phyloP scores from a whole-genome alignment of 2,797 vertebrate species.

The Chelidonichthys spinosus region DNA sequence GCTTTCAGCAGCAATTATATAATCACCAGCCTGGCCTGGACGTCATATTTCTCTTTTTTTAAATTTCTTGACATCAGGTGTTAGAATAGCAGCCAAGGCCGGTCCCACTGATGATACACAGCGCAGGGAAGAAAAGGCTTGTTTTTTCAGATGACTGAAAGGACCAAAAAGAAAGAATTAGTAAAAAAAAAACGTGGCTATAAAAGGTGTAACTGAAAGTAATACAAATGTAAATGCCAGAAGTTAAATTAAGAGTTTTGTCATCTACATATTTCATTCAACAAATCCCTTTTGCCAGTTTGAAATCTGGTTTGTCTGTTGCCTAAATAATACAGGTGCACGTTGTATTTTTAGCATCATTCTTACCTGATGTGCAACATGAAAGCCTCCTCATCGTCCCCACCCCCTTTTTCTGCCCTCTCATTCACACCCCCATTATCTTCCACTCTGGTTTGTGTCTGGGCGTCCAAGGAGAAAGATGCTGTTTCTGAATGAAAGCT shows the following conservation, averaged over 20 bases:
- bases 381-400: slow-evolving; percentile 32
- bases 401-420: slow-evolving; percentile 6
- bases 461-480: slow-evolving; percentile 59
- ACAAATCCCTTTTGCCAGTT: slow-evolving; percentile 33
- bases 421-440: slow-evolving; percentile 57
- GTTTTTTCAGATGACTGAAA: slow-evolving; percentile 23
- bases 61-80: slow-evolving; percentile 62
- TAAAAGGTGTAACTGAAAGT: neutral
- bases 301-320: slow-evolving; percentile 47
- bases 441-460: slow-evolving; percentile 29
- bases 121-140: slow-evolving; percentile 3
- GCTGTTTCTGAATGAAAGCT: slow-evolving; percentile 80
- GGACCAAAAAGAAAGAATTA: slow-evolving; percentile 3
- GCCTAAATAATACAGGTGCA: slow-evolving; percentile 73
- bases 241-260: slow-evolving; percentile 11
- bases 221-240: neutral
- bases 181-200: slow-evolving; percentile 3
- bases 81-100: slow-evolving; percentile 35
- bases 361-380: slow-evolving; percentile 53
- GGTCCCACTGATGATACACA: slow-evolving; percentile 18
- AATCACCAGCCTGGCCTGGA: slow-evolving; percentile 62
- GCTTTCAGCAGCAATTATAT: slow-evolving; percentile 71
- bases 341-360: slow-evolving; percentile 65
- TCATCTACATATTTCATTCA: slow-evolving; percentile 37
- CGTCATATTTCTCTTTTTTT: slow-evolving; percentile 54